A percentile compares a stretch with the other conserved stretches of the same genome.
Evolutionary conservation across 2,888 invertebrate species (phyloP).

Genomic region (Stenodera caucasica): DNA sequence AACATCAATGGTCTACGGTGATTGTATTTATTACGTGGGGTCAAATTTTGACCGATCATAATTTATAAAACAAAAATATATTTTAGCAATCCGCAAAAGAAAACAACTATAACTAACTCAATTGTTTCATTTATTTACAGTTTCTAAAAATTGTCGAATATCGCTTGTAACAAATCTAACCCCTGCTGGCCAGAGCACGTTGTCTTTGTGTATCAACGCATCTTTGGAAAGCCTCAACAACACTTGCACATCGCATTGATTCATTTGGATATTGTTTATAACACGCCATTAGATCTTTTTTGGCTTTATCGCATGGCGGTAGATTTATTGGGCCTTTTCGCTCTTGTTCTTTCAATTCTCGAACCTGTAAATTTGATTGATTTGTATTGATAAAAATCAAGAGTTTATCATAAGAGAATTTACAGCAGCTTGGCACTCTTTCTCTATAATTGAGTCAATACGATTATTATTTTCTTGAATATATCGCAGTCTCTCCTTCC

Average conservation of each 20-base stretch:
- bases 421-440: conserved; percentile 62
- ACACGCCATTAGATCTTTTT: conserved; percentile 62
- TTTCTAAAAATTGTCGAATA: not conserved
- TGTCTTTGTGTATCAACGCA: conserved; percentile 64
- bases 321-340: conserved; percentile 15
- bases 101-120: not conserved
- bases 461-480: conserved; percentile 61
- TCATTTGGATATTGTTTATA: conserved; percentile 63
- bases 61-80: not conserved
- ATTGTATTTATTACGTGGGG: conserved; percentile 46
- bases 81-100: not conserved
- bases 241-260: conserved; percentile 62
- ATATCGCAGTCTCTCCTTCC: conserved; percentile 60
- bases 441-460: conserved; percentile 61
- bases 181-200: conserved; percentile 37
- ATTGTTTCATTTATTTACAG: conserved; percentile 1
- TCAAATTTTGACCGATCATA: conserved; percentile 8
- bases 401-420: conserved; percentile 27
- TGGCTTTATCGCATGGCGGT: conserved; percentile 61
- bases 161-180: conserved; percentile 15
- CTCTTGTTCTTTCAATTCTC: conserved; percentile 37
- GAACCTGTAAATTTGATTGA: conserved; percentile 34
- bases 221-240: conserved; percentile 63
- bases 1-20: conserved; percentile 44
- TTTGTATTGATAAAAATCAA: not conserved